Conservation (phyloP, 1,140 invertebrate genomes). For the Sminthurinus signatus region DNA sequence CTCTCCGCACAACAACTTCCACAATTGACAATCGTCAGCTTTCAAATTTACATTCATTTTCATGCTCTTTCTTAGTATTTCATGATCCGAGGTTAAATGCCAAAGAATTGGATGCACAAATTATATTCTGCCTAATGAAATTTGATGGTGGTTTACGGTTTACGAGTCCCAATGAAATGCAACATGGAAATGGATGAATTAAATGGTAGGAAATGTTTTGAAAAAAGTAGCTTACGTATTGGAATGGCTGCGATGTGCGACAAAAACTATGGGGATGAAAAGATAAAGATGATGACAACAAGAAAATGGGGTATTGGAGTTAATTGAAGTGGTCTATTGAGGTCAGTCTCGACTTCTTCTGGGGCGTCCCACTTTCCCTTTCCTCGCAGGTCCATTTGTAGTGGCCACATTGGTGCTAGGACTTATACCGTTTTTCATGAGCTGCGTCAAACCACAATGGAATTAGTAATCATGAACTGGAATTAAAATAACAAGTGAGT, state of each 20-base stretch:
- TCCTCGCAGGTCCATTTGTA: slow-evolving; percentile 31
- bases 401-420: slow-evolving; percentile 35
- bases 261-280: neutral
- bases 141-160: too few species aligned
- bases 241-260: slow-evolving; percentile 19
- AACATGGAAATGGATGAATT: neutral
- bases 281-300: neutral
- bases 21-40: too few species aligned
- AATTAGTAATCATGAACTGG: too few species aligned
- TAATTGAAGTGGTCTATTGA: neutral
- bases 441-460: slow-evolving; percentile 13
- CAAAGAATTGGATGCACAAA: too few species aligned
- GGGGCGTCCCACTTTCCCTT: slow-evolving; percentile 39
- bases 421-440: slow-evolving; percentile 41
- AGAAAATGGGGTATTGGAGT: neutral
- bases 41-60: too few species aligned
- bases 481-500: too few species aligned
- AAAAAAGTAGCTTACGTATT: slow-evolving; percentile 8
- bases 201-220: neutral
- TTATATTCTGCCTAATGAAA: too few species aligned
- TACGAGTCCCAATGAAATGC: too few species aligned
- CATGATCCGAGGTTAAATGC: too few species aligned
- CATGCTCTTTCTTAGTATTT: too few species aligned
- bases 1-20: too few species aligned
- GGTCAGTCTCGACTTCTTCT: slow-evolving; percentile 41